Evolutionary conservation across 2,113 vertebrate genomes (phyloP).

Genomic region (Semicossyphus pulcher): DNA sequence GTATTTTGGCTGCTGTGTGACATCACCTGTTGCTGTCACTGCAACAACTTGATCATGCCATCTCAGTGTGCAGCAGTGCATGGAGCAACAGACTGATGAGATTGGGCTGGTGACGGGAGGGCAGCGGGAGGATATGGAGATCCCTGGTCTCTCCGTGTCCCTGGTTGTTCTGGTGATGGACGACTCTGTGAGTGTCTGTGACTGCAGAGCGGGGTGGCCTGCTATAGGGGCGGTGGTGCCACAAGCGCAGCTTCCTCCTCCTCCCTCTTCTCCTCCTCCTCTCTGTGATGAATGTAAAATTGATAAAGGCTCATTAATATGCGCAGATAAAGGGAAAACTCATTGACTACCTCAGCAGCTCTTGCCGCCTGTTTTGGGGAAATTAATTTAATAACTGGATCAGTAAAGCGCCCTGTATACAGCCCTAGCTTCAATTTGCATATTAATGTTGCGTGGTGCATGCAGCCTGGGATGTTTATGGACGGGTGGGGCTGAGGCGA

Average conservation of each 20-base stretch:
- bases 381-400: constrained; percentile 84
- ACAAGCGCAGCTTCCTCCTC: background rate
- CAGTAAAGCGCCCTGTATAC: constrained; percentile 72
- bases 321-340: constrained; percentile 57
- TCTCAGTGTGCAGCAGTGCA: constrained; percentile 11
- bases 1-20: constrained; percentile 53
- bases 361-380: constrained; percentile 72
- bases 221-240: constrained; percentile 29
- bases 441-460: constrained; percentile 77
- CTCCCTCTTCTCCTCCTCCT: constrained; percentile 36
- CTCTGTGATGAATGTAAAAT: constrained; percentile 79
- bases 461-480: constrained; percentile 70
- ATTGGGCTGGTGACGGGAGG: constrained; percentile 11
- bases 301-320: constrained; percentile 84
- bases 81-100: constrained; percentile 7
- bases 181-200: constrained; percentile 31
- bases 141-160: constrained; percentile 38
- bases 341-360: constrained; percentile 79
- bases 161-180: constrained; percentile 61
- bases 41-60: constrained; percentile 54
- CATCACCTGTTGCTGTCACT: constrained; percentile 72
- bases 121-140: constrained; percentile 41
- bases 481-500: constrained; percentile 54
- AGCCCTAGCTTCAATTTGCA: constrained; percentile 78
- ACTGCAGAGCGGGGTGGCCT: constrained; percentile 46